Conservation (phyloP, 2,888 invertebrate genomes). For the Psylliodes chrysocephalus region DNA sequence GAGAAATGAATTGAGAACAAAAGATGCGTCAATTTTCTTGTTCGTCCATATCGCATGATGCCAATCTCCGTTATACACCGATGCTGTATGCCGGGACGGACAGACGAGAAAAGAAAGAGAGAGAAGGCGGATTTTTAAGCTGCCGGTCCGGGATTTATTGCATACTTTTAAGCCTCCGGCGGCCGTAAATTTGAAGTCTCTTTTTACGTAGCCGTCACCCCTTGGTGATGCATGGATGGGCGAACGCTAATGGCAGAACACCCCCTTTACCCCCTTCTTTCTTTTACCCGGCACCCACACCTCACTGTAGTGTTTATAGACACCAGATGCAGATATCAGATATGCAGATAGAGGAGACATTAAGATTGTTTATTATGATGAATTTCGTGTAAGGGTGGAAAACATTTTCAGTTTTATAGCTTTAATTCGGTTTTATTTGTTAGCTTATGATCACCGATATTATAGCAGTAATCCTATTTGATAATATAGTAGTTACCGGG, state of each 20-base stretch:
- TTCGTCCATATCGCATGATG: conserved; percentile 53
- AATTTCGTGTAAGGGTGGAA: conserved; percentile 16
- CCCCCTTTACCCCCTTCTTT: conserved; percentile 28
- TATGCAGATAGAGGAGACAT: conserved; percentile 37
- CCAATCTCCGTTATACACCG: conserved; percentile 50
- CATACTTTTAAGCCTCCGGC: conserved; percentile 66
- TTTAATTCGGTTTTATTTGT: conserved; percentile 2
- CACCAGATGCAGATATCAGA: conserved; percentile 48
- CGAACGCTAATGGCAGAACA: conserved; percentile 50
- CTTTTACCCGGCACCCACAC: conserved; percentile 4
- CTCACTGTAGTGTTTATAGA: conserved; percentile 37
- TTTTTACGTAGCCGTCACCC: conserved; percentile 56
- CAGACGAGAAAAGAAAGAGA: conserved; percentile 14
- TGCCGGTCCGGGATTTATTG: conserved; percentile 63
- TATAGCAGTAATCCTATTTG: too few relatives aligned
- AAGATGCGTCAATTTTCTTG: conserved; percentile 19
- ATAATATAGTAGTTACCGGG: too few relatives aligned
- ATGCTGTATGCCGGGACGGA: conserved; percentile 13
- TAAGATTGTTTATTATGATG: conserved; percentile 36
- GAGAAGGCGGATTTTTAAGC: conserved; percentile 61
- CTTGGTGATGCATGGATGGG: conserved; percentile 60
- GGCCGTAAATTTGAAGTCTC: conserved; percentile 65
- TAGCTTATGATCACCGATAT: too few relatives aligned
- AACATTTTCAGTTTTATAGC: not conserved
- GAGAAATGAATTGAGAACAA: not conserved